A percentile compares a stretch with the other conserved stretches of the same genome.
Evolutionary conservation across 2,797 vertebrate species (phyloP).

Genomic region (Mormyrus hasselquistii): DNA sequence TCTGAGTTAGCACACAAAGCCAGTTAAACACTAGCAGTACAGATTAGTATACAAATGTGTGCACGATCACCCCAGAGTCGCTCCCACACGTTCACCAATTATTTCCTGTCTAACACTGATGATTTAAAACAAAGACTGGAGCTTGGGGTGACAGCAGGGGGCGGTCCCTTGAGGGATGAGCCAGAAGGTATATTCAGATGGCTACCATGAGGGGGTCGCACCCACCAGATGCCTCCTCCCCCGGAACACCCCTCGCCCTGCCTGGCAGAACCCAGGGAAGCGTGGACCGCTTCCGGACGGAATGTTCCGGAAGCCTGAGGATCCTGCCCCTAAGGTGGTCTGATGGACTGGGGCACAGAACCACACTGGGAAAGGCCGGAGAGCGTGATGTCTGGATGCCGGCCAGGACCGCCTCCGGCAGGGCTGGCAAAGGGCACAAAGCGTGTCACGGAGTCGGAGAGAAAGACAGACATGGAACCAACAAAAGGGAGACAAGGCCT

Average conservation of each 20-base stretch:
- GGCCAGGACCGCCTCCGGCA: background rate
- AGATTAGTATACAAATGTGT: slow-evolving; percentile 47
- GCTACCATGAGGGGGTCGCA: background rate
- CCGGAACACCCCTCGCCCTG: background rate
- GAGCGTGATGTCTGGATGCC: background rate
- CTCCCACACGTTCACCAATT: background rate
- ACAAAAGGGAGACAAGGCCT: background rate
- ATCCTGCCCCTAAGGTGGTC: background rate
- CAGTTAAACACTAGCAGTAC: slow-evolving; percentile 56
- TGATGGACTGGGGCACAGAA: background rate
- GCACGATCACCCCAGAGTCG: slow-evolving; percentile 24
- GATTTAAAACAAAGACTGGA: background rate
- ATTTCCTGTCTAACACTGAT: slow-evolving; percentile 1
- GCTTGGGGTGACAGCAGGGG: background rate
- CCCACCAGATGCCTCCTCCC: background rate
- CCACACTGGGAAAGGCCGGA: background rate
- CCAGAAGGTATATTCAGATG: background rate
- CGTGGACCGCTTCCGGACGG: background rate
- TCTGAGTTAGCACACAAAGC: slow-evolving; percentile 50
- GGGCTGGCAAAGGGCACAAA: background rate
- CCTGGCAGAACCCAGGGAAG: background rate
- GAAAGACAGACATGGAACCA: background rate
- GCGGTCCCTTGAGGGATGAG: background rate
- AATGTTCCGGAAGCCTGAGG: background rate
- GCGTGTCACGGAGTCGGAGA: background rate